Conservation (phyloP, 2,888 invertebrate species). For the Napeogenes sylphis region DNA sequence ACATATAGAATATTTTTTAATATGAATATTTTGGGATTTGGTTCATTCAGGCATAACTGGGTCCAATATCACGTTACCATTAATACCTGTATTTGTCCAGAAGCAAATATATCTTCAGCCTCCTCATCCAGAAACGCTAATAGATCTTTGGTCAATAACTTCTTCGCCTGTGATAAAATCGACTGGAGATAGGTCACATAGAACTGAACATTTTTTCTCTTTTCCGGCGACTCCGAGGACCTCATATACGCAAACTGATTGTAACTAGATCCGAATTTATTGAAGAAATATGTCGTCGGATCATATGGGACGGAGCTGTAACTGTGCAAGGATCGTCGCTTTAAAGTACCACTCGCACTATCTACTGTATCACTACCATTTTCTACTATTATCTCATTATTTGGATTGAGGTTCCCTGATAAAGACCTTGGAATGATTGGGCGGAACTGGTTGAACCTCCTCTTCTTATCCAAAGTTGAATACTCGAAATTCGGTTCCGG, state of each 20-base stretch:
- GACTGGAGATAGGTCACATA: slow-evolving; percentile 88
- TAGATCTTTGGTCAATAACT: slow-evolving; percentile 89
- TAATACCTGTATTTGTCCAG: slow-evolving; percentile 79
- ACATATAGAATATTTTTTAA: too few species aligned
- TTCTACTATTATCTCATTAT: slow-evolving; percentile 69
- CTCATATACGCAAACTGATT: slow-evolving; percentile 92
- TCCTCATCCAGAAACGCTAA: slow-evolving; percentile 89
- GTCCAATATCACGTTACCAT: neutral
- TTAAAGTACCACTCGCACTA: slow-evolving; percentile 54
- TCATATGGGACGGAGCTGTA: slow-evolving; percentile 86
- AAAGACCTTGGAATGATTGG: slow-evolving; percentile 95
- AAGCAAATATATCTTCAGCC: slow-evolving; percentile 86
- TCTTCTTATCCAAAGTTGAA: slow-evolving; percentile 78
- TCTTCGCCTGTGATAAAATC: slow-evolving; percentile 88
- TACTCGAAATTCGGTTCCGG: slow-evolving; percentile 64
- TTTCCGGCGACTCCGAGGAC: slow-evolving; percentile 84
- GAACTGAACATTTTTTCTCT: slow-evolving; percentile 81
- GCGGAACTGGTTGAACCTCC: slow-evolving; percentile 85
- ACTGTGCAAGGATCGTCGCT: slow-evolving; percentile 71
- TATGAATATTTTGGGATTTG: neutral
- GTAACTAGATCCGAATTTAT: slow-evolving; percentile 94
- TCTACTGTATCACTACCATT: slow-evolving; percentile 61
- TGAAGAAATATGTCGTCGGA: slow-evolving; percentile 91
- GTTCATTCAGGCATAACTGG: neutral
- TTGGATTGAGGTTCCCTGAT: slow-evolving; percentile 88